Base-by-base conservation (phyloP, 2,888 invertebrate species). In the Eupithecia tripunctaria region DNA sequence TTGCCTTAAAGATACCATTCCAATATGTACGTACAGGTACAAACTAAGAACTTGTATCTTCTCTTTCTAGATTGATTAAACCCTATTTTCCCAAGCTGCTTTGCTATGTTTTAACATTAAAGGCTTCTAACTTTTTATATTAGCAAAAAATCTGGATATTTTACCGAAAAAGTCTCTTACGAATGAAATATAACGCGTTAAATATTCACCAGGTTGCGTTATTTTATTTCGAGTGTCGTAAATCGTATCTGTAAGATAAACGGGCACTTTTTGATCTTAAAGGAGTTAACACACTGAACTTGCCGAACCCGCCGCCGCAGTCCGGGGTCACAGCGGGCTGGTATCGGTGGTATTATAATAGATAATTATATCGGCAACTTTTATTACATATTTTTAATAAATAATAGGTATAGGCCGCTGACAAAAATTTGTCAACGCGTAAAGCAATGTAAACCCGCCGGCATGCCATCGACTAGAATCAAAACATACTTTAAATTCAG, bases 241-340 rank as follows among this genome's bases (percentile, higher is more conserved):
- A 82, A 84, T 84, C 78, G 75, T 76, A 74, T 75, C 72, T 73
- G 71, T 72, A 75, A 82, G 84, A 82, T 80, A 78, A 80, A 83
- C 80, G 72, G 79, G 73, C 75, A 68, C 67, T 76, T 81, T 80
- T 70, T 70, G 74, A 73, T 71, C 72, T 43, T 69, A 68, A 75
- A 66, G 36, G 83, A 80, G 79, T 69, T 74, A 80, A 56, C 80
- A 71, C 72, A 59, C 66, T 67, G 73, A 72, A 68, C 79, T 79
- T 82, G 80, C 51, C 51, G 56, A 56, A 10, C 12, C 14, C 12
- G 25, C 56, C 12, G 21, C 21, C 56, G 14, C 14, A 56, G 12
- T 18, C 7, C n/a, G 56, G 56, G 21, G n/a, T 47, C 51, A 51
- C n/a, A 51, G 21, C 21, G 21, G 21, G 51, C 12, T 25, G 10